Evolutionary conservation across 2,113 vertebrate species (phyloP).

Genomic region (Thryonomys swinderianus): DNA sequence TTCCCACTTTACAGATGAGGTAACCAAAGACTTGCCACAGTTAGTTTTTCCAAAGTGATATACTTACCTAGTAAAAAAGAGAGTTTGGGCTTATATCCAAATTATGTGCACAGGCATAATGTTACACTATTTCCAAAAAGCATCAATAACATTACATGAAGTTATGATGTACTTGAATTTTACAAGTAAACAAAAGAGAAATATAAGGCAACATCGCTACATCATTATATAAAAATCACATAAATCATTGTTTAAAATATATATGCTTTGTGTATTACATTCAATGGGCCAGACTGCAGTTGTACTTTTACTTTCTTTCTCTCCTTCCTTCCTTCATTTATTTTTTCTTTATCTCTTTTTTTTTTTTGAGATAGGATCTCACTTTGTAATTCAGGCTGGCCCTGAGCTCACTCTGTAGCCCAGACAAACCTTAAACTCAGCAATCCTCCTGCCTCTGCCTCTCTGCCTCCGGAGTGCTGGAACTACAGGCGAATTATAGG

Average conservation of each 20-base stretch:
- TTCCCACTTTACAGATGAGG: not conserved
- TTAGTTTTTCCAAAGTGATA: conserved; percentile 1
- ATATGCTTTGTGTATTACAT: not conserved
- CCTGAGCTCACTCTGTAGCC: not conserved
- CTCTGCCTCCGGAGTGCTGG: not conserved
- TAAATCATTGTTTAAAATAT: not conserved
- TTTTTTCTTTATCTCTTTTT: not conserved
- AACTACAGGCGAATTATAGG: no score
- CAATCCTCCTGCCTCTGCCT: not conserved
- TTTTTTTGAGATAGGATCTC: not conserved
- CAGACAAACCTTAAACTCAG: not conserved
- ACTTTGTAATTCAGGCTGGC: not conserved
- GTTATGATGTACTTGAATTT: not conserved
- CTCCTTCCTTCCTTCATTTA: no score
- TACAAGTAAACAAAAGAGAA: conserved; percentile 46
- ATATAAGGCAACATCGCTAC: not conserved
- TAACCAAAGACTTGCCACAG: not conserved
- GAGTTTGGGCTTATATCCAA: not conserved
- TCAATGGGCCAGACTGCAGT: not conserved
- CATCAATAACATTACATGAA: conserved; percentile 44
- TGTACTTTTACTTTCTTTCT: not conserved
- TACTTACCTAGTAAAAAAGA: not conserved
- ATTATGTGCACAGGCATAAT: conserved; percentile 16
- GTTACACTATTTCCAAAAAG: conserved; percentile 40
- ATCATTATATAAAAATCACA: conserved; percentile 13